phyloP scores from a whole-genome alignment of 2,797 vertebrate species.

The Meriones psammophilus region DNA sequence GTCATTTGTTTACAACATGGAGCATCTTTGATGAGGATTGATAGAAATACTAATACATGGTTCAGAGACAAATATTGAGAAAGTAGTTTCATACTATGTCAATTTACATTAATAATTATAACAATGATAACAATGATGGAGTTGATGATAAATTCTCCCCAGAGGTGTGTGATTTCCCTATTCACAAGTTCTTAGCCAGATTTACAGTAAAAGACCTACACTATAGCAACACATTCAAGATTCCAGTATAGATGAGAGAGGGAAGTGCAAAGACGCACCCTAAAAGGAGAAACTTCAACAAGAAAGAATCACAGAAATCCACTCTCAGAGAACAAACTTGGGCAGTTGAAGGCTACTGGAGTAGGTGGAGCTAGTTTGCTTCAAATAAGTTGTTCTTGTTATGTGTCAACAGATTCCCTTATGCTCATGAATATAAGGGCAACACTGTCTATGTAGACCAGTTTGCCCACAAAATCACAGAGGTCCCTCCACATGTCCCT shows the following conservation, averaged over 20 bases:
- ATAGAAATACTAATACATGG: not conserved
- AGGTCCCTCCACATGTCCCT: not conserved
- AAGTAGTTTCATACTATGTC: not conserved
- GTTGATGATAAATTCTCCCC: not conserved
- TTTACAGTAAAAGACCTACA: not conserved
- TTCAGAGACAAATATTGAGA: not conserved
- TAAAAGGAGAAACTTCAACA: not conserved
- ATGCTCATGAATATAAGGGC: not conserved
- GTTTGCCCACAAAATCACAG: not conserved
- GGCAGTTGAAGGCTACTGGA: not conserved
- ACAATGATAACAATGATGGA: too few relatives aligned
- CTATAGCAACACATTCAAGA: not conserved
- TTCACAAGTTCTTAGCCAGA: not conserved
- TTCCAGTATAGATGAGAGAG: not conserved
- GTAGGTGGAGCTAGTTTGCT: too few relatives aligned
- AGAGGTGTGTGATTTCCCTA: too few relatives aligned
- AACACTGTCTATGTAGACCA: not conserved
- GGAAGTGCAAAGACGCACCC: not conserved
- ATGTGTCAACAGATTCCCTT: too few relatives aligned
- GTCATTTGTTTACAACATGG: not conserved
- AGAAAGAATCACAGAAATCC: not conserved
- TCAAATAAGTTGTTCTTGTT: not conserved
- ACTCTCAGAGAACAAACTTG: too few relatives aligned
- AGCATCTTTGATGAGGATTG: not conserved
- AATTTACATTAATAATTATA: not conserved